Percentiles rank a stretch among this genome's conserved stretches.
Evolutionary conservation across 1,140 invertebrate genomes (phyloP).

Genomic region (Popillia japonica): DNA sequence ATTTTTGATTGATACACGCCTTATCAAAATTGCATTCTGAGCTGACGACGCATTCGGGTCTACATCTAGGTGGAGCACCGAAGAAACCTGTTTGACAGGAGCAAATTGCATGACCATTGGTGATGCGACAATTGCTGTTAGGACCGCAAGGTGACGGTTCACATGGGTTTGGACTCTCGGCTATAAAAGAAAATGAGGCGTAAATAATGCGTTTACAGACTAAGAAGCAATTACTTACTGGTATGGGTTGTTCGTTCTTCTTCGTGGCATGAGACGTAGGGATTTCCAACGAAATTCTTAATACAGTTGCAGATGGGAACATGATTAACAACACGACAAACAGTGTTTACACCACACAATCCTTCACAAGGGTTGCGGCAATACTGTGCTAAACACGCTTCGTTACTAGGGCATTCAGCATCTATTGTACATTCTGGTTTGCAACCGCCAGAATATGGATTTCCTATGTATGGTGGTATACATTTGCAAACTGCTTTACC

Average conservation of each 20-base stretch:
- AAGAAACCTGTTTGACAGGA: slow-evolving; percentile 79
- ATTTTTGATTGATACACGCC: slow-evolving; percentile 83
- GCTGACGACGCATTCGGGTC: slow-evolving; percentile 81
- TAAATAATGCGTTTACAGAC: neutral
- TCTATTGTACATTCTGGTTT: slow-evolving; percentile 82
- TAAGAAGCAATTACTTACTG: slow-evolving; percentile 58
- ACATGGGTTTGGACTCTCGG: slow-evolving; percentile 69
- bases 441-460: slow-evolving; percentile 79
- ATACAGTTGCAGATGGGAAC: slow-evolving; percentile 81
- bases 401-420: slow-evolving; percentile 79
- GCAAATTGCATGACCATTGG: slow-evolving; percentile 77
- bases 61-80: slow-evolving; percentile 78
- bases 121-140: slow-evolving; percentile 78
- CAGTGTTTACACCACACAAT: slow-evolving; percentile 80
- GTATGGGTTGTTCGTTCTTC: slow-evolving; percentile 59
- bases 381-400: slow-evolving; percentile 84
- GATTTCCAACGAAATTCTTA: slow-evolving; percentile 79
- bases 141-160: slow-evolving; percentile 82
- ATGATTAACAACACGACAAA: slow-evolving; percentile 83
- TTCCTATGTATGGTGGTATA: slow-evolving; percentile 85
- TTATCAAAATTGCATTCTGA: slow-evolving; percentile 76
- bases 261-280: slow-evolving; percentile 79
- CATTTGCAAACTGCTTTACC: slow-evolving; percentile 77
- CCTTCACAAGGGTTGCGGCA: slow-evolving; percentile 88
- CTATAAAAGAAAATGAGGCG: neutral